Evolutionary conservation across 2,888 invertebrate genomes (phyloP).

Genomic region (Nephrotoma appendiculata): DNA sequence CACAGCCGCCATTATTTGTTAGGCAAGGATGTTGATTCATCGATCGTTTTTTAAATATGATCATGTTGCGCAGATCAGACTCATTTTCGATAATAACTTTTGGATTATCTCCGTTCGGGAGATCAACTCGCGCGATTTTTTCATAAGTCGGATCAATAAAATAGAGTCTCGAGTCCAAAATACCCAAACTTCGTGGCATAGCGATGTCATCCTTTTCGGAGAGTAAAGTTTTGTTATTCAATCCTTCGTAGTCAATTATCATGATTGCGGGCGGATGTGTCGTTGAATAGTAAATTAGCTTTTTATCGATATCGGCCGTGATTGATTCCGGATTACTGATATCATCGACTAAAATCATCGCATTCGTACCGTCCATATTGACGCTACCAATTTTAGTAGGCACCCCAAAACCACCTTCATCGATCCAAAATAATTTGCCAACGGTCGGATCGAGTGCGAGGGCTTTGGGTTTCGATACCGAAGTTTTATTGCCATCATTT

Average conservation of each 20-base stretch:
- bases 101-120: slow-evolving; percentile 65
- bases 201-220: slow-evolving; percentile 56
- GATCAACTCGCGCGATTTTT: slow-evolving; percentile 69
- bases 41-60: slow-evolving; percentile 73
- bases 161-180: slow-evolving; percentile 68
- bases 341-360: slow-evolving; percentile 54
- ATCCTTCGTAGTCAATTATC: slow-evolving; percentile 58
- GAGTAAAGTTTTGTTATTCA: slow-evolving; percentile 49
- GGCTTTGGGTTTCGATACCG: slow-evolving; percentile 76
- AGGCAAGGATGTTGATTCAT: slow-evolving; percentile 74
- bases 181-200: slow-evolving; percentile 65
- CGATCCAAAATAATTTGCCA: slow-evolving; percentile 92
- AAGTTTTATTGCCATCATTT: slow-evolving; percentile 73
- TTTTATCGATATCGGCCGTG: slow-evolving; percentile 67
- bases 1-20: slow-evolving; percentile 79
- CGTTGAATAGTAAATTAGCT: slow-evolving; percentile 78
- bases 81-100: slow-evolving; percentile 70
- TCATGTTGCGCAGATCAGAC: slow-evolving; percentile 72
- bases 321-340: slow-evolving; percentile 69
- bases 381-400: slow-evolving; percentile 79
- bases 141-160: slow-evolving; percentile 83
- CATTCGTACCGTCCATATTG: slow-evolving; percentile 83
- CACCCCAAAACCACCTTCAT: slow-evolving; percentile 82
- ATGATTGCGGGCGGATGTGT: slow-evolving; percentile 57
- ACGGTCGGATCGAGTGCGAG: slow-evolving; percentile 85